These are phyloP conservation scores for Decapterus maruadsi DNA, from an alignment of 2,797 vertebrate species.

Conservation along the genomic window DNA sequence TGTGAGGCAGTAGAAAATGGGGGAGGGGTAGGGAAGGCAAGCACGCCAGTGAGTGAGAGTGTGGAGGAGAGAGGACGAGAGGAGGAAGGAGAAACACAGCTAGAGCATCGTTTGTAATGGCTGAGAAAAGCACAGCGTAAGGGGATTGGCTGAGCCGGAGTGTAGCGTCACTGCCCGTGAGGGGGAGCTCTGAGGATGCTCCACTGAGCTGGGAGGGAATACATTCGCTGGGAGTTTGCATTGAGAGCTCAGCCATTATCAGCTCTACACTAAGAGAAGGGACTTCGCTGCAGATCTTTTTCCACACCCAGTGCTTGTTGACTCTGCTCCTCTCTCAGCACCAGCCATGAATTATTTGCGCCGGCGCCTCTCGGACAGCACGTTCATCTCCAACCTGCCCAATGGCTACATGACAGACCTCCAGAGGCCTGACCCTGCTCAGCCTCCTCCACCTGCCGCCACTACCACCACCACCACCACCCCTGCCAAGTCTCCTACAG, in stretches of 20 bases:
- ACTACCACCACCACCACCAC: conserved; percentile 53
- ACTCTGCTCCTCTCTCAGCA: conserved; percentile 40
- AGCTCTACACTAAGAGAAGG: conserved; percentile 54
- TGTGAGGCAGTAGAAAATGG: conserved; percentile 75
- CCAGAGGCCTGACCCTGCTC: conserved; percentile 93
- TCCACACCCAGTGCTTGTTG: conserved; percentile 53
- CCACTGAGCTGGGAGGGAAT: conserved; percentile 75
- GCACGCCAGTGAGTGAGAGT: conserved; percentile 60
- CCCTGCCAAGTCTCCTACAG: conserved; percentile 80
- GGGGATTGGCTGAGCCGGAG: conserved; percentile 79
- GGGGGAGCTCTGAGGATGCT: conserved; percentile 82
- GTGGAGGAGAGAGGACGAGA: conserved; percentile 54
- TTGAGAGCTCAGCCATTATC: conserved; percentile 72
- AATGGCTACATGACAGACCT: conserved; percentile 99
- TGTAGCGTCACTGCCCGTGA: conserved; percentile 72
- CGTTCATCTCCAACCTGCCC: conserved; percentile 98
- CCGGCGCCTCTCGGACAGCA: conserved; percentile 97
- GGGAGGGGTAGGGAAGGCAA: conserved; percentile 77
- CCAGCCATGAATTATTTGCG: conserved; percentile 97
- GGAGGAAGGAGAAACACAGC: conserved; percentile 65
- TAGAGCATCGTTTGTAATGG: conserved; percentile 78
- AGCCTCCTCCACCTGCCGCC: conserved; percentile 84
- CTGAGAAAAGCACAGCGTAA: conserved; percentile 57
- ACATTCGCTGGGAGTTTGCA: conserved; percentile 75
- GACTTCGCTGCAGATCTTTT: conserved; percentile 55